Conservation (phyloP, 2,797 vertebrate genomes). For the Squalus acanthias region DNA sequence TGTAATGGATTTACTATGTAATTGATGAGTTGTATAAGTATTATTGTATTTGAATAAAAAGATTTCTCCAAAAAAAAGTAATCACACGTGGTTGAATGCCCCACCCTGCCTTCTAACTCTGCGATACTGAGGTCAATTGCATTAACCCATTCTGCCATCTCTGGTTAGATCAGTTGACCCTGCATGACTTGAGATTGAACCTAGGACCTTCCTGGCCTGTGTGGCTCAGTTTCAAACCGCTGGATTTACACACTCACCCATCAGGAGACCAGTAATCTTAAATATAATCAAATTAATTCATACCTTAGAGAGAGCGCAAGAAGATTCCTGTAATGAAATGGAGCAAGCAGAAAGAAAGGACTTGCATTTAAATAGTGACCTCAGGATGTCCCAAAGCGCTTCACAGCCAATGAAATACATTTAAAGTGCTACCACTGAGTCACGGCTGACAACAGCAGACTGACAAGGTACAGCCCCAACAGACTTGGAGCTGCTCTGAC, state of each 20-base stretch:
- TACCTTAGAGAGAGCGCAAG: neutral
- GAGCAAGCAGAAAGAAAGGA: neutral
- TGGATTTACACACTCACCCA: neutral
- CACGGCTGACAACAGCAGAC: no score
- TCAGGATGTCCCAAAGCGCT: neutral
- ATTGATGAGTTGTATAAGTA: no score
- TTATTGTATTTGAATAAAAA: no score
- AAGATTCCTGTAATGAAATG: neutral
- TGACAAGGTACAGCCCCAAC: no score
- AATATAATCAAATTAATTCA: neutral
- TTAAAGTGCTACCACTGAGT: neutral
- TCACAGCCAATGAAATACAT: neutral
- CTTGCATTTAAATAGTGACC: neutral
- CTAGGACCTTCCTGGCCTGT: neutral
- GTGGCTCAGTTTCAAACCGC: neutral
- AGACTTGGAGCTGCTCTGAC: no score
- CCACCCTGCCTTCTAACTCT: neutral
- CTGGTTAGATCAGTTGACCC: neutral
- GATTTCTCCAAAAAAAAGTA: no score
- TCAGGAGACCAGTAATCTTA: neutral
- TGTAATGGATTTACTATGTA: no score
- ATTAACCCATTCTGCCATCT: neutral
- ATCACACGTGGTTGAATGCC: neutral
- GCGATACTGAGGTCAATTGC: neutral
- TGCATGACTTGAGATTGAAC: neutral